phyloP scores from a whole-genome alignment of 2,797 vertebrate genomes.

The Choloepus didactylus region DNA sequence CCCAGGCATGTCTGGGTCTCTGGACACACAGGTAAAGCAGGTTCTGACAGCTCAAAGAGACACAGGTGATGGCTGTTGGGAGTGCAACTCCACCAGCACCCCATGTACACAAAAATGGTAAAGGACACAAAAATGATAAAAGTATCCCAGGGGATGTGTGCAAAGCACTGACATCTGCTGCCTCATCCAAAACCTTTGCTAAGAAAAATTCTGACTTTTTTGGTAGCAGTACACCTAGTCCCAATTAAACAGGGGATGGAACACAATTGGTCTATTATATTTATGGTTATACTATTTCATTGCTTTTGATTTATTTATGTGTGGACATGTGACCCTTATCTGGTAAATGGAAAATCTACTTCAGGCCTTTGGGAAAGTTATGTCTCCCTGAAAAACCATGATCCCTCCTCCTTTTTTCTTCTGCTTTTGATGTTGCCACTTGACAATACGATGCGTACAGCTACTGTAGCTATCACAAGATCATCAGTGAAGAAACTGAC shows the following conservation, averaged over 20 bases:
- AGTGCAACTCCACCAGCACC: not conserved
- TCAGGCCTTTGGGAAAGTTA: not conserved
- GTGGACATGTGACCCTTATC: not conserved
- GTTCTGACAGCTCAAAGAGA: not conserved
- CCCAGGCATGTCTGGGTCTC: not conserved
- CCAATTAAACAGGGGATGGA: not conserved
- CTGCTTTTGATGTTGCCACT: not conserved
- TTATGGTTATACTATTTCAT: not conserved
- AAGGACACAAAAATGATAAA: conserved; percentile 20
- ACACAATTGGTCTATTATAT: not conserved
- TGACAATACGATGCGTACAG: not conserved
- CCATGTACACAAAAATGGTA: not conserved
- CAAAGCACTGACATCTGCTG: not conserved
- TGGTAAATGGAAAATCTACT: not conserved
- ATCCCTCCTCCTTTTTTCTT: not conserved
- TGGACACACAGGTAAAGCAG: not conserved
- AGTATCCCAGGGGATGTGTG: not conserved
- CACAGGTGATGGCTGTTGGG: not conserved
- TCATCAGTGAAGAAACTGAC: not conserved
- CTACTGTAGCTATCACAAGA: not conserved
- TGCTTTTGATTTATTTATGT: not conserved
- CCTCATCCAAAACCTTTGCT: not conserved
- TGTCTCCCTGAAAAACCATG: conserved; percentile 34
- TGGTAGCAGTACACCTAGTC: not conserved
- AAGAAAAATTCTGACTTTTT: not conserved